Conservation (phyloP, 2,113 vertebrate genomes). For the Actenoides lindsayi region DNA sequence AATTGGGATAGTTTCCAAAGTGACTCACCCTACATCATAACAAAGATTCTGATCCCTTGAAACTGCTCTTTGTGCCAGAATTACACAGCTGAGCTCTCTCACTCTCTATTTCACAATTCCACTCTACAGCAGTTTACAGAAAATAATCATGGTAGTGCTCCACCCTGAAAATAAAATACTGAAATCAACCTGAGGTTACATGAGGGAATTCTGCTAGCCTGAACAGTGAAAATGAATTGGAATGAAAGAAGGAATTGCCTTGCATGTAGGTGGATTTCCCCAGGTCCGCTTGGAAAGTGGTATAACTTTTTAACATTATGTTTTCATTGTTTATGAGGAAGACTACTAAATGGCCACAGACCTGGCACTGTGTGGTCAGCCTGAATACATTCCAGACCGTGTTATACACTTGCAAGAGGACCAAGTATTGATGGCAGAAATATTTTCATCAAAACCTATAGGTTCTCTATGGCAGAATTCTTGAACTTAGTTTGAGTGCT, state of each 20-base stretch:
- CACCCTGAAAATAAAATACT: constrained; percentile 63
- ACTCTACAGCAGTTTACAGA: background rate
- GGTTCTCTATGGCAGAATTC: background rate
- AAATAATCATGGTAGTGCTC: constrained; percentile 24
- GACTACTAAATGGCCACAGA: background rate
- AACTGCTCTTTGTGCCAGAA: constrained; percentile 53
- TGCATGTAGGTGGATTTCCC: background rate
- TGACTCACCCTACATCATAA: constrained; percentile 51
- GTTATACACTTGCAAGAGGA: background rate
- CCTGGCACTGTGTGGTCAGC: background rate
- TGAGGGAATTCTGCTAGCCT: constrained; percentile 4
- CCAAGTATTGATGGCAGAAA: background rate
- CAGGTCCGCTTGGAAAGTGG: background rate
- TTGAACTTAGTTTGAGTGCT: background rate
- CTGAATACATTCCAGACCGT: background rate
- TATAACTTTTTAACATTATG: background rate
- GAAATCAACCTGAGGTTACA: constrained; percentile 44
- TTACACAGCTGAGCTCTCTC: constrained; percentile 46
- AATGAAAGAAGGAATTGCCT: background rate
- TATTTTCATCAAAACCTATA: background rate
- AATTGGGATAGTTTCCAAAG: constrained; percentile 8
- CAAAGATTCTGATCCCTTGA: constrained; percentile 60
- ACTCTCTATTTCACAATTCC: constrained; percentile 48
- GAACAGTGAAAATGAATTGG: background rate
- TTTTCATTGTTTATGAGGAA: background rate